Percentiles rank a stretch among this genome's conserved stretches.
These are phyloP conservation scores for Drosophila differens DNA, from an alignment of 2,888 invertebrate genomes.

Conservation along the genomic window DNA sequence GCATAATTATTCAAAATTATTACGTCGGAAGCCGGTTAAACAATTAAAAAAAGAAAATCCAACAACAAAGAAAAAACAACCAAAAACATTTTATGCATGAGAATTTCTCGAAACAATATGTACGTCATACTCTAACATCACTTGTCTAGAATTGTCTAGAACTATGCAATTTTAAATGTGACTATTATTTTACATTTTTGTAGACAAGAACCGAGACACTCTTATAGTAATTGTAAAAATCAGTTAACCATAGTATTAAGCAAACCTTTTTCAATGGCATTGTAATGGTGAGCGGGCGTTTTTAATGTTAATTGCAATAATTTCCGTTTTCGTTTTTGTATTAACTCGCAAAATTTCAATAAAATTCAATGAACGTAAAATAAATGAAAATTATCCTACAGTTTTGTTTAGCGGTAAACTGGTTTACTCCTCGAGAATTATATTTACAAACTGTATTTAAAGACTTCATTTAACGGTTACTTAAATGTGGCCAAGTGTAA, in stretches of 20 bases:
- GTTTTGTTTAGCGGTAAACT: constrained; percentile 4
- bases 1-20: constrained; percentile 76
- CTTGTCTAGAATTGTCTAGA: constrained; percentile 69
- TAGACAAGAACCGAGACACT: constrained; percentile 68
- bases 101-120: constrained; percentile 69
- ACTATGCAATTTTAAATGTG: constrained; percentile 77
- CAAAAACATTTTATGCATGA: constrained; percentile 73
- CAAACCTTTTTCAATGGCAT: constrained; percentile 74
- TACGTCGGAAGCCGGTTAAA: constrained; percentile 48
- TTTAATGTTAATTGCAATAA: constrained; percentile 77
- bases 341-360: constrained; percentile 78
- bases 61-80: constrained; percentile 36
- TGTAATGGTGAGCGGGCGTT: constrained; percentile 74
- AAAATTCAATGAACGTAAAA: constrained; percentile 78
- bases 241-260: constrained; percentile 80
- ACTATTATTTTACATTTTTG: constrained; percentile 77
- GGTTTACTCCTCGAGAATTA: background rate
- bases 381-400: constrained; percentile 1
- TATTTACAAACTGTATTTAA: background rate
- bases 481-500: background rate
- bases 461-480: background rate
- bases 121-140: constrained; percentile 73
- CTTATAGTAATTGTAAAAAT: constrained; percentile 74
- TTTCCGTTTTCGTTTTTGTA: constrained; percentile 75
- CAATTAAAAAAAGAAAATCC: constrained; percentile 27